Conservation (phyloP, 92 coral and sea anemone species). For the Pocillopora meandrina region DNA sequence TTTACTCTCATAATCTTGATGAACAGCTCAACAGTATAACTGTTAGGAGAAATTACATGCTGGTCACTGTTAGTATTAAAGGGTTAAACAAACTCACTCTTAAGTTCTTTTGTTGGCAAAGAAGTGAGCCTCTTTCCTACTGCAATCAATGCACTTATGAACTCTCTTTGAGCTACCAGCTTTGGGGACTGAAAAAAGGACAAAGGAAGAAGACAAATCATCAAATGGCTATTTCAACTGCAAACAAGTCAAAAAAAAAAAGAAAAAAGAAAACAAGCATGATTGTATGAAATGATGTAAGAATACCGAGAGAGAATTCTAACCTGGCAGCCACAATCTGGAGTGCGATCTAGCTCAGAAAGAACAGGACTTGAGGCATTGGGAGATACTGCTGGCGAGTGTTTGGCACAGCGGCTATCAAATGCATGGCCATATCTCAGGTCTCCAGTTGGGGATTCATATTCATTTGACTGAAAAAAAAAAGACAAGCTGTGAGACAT, state of each 20-base stretch:
- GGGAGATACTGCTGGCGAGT: slow-evolving; percentile 74
- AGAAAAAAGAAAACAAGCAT: background rate
- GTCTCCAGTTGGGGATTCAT: slow-evolving; percentile 73
- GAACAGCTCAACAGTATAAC: no score
- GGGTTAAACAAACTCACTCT: slow-evolving; percentile 60
- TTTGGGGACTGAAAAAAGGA: slow-evolving; percentile 77
- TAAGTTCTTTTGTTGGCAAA: slow-evolving; percentile 90
- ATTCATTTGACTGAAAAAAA: slow-evolving; percentile 75
- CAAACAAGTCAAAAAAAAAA: no score
- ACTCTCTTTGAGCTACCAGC: slow-evolving; percentile 94
- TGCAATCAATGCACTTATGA: slow-evolving; percentile 85
- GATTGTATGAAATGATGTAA: background rate
- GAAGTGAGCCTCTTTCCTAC: slow-evolving; percentile 87
- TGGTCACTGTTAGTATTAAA: no score
- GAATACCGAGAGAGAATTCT: background rate
- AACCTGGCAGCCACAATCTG: slow-evolving; percentile 89
- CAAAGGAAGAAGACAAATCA: background rate
- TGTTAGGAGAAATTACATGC: no score
- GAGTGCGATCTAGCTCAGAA: slow-evolving; percentile 74
- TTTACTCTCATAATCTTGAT: no score
- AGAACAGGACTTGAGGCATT: slow-evolving; percentile 92
- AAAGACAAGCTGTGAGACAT: background rate
- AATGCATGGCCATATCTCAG: slow-evolving; percentile 99
- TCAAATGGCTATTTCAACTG: background rate
- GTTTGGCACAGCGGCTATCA: slow-evolving; percentile 92